Evolutionary conservation across 2,113 vertebrate species (phyloP).

Genomic region (Dromiciops gliroides): DNA sequence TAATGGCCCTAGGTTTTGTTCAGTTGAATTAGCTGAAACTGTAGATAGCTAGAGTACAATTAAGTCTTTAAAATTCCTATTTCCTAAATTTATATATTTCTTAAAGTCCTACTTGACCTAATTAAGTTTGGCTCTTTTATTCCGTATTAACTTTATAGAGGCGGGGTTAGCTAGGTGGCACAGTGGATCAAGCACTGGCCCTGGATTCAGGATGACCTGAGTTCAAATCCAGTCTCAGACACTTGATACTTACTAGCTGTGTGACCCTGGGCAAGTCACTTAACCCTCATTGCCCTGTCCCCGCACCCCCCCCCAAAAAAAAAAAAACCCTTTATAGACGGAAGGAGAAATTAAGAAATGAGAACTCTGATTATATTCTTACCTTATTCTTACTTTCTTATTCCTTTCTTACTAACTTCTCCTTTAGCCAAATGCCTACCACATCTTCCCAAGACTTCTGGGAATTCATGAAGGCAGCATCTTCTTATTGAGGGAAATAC

Average conservation of each 20-base stretch:
- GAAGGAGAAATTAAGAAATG: slow-evolving; percentile 9
- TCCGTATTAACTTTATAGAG: slow-evolving; percentile 9
- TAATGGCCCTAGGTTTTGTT: background rate
- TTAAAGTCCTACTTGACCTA: slow-evolving; percentile 45
- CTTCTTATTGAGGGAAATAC: background rate
- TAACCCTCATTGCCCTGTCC: too few relatives aligned
- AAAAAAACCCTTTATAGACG: slow-evolving; percentile 55
- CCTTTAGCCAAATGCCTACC: slow-evolving; percentile 35
- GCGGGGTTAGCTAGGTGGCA: too few relatives aligned
- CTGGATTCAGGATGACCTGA: too few relatives aligned
- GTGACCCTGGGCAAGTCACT: too few relatives aligned
- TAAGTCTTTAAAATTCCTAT: background rate
- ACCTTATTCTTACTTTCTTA: background rate
- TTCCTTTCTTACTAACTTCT: background rate
- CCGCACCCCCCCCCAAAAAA: too few relatives aligned
- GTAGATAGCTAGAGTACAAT: background rate
- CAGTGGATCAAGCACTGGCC: too few relatives aligned
- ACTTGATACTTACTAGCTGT: too few relatives aligned
- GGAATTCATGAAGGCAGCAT: slow-evolving; percentile 14
- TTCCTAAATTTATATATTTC: slow-evolving; percentile 25
- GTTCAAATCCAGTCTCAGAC: too few relatives aligned
- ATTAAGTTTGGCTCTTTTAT: background rate
- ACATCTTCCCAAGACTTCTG: background rate
- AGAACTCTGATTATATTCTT: background rate
- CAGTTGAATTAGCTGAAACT: background rate